Evolutionary conservation across 2,113 vertebrate genomes (phyloP).

Genomic region (Podilymbus podiceps): DNA sequence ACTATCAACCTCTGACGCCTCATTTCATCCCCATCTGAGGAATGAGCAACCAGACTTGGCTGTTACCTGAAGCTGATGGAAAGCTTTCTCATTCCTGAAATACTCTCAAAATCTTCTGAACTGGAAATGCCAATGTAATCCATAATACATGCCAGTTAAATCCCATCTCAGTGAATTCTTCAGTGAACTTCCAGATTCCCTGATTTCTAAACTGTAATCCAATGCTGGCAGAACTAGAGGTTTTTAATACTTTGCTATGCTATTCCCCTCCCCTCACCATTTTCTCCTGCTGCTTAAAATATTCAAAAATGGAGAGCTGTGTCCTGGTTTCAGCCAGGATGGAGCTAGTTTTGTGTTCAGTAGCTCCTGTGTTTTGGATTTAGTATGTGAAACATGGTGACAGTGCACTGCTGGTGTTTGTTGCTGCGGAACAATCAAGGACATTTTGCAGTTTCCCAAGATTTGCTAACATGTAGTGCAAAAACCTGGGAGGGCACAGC

Average conservation of each 20-base stretch:
- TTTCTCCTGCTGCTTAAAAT: neutral
- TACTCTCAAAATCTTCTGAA: neutral
- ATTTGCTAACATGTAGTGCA: no score
- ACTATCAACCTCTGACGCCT: neutral
- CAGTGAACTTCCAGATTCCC: neutral
- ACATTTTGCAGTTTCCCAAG: no score
- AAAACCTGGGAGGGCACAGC: no score
- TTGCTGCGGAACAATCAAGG: no score
- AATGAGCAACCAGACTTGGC: neutral
- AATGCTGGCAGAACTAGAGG: neutral
- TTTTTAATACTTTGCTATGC: neutral
- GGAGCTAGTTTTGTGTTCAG: no score
- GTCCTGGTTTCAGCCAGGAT: no score
- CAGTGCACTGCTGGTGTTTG: no score
- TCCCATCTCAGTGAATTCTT: neutral
- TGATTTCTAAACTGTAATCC: neutral
- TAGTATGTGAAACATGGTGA: no score
- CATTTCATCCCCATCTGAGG: neutral
- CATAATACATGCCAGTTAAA: neutral
- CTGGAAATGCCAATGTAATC: neutral
- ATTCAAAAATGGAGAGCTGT: neutral
- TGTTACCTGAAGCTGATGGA: neutral
- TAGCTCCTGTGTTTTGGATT: no score
- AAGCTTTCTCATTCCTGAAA: neutral
- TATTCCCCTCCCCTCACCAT: neutral